phyloP scores from a whole-genome alignment of 2,113 vertebrate genomes.

The Emydura subglobosa region DNA sequence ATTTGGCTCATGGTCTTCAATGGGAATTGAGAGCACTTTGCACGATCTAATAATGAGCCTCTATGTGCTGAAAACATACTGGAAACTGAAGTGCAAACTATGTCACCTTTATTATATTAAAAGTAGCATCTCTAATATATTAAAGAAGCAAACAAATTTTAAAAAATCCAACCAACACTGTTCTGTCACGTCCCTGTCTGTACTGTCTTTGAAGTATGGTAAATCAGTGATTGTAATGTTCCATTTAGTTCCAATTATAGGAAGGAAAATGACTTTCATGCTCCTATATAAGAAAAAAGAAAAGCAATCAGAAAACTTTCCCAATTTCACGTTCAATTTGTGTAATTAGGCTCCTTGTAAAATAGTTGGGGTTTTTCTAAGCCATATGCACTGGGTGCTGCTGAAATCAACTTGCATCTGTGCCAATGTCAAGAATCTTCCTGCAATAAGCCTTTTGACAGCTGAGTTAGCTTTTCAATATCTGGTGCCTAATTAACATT shows the following conservation, averaged over 20 bases:
- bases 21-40: neutral
- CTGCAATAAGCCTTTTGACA: constrained; percentile 35
- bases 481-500: constrained; percentile 2
- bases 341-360: constrained; percentile 25
- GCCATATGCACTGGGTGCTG: neutral
- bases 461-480: neutral
- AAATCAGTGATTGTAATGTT: neutral
- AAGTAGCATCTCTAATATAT: neutral
- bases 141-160: neutral
- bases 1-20: no score
- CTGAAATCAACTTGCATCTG: neutral
- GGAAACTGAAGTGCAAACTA: neutral
- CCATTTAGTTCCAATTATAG: neutral
- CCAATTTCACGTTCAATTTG: neutral
- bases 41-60: neutral
- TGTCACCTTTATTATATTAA: neutral
- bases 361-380: neutral
- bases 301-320: constrained; percentile 10
- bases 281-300: neutral
- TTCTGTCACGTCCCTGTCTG: neutral
- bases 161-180: neutral
- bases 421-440: neutral
- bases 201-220: neutral
- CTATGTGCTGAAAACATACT: neutral
- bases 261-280: neutral